These are phyloP conservation scores for Pseudomyrmex pallidus DNA, from an alignment of 1,140 invertebrate genomes.

Conservation along the genomic window DNA sequence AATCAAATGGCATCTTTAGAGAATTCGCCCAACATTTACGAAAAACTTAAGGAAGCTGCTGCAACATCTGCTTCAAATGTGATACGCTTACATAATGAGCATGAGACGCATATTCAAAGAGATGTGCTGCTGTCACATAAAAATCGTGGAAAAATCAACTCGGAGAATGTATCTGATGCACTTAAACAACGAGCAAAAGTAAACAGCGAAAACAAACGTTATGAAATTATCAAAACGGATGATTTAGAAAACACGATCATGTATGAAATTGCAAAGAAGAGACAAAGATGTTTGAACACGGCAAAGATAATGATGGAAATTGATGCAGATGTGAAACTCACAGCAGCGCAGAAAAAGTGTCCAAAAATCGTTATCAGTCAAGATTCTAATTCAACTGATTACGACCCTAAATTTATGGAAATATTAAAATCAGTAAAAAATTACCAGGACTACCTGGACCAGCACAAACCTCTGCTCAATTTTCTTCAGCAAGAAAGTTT, in stretches of 20 bases:
- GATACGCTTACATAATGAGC: background rate
- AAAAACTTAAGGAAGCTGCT: background rate
- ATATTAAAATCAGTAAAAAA: constrained; percentile 70
- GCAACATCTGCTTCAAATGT: background rate
- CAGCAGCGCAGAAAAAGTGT: constrained; percentile 36
- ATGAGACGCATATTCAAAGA: background rate
- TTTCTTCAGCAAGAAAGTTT: constrained; percentile 35
- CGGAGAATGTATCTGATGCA: background rate
- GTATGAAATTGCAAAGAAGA: constrained; percentile 71
- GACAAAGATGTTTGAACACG: constrained; percentile 76
- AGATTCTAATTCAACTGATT: constrained; percentile 14
- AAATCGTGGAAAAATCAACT: background rate
- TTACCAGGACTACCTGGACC: constrained; percentile 70
- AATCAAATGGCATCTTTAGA: constrained; percentile 74
- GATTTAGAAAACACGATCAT: constrained; percentile 70
- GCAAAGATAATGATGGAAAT: constrained; percentile 75
- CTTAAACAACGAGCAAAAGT: background rate
- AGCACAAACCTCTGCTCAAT: constrained; percentile 64
- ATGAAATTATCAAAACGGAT: constrained; percentile 29
- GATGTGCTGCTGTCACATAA: background rate
- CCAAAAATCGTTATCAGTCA: constrained; percentile 44
- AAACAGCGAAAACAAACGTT: background rate
- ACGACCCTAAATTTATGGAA: constrained; percentile 67
- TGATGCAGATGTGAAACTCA: constrained; percentile 51
- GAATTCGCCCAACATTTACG: background rate